Percentiles rank a stretch among this genome's conserved stretches.
Evolutionary conservation across 1,140 invertebrate genomes (phyloP).

Genomic region (Leptoteleia sp.): DNA sequence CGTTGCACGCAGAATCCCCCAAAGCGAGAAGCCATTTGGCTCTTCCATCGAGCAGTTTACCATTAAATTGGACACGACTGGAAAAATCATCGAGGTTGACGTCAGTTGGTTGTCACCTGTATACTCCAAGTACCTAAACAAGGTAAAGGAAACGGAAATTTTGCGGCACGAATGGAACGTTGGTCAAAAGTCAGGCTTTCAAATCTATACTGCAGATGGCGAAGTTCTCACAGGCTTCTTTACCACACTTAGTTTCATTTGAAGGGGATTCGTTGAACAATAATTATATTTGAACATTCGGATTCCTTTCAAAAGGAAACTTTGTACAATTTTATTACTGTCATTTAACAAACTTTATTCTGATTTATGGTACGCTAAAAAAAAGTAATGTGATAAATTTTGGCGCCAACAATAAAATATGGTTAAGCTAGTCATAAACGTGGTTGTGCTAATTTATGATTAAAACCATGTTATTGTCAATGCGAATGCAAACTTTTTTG

Average conservation of each 20-base stretch:
- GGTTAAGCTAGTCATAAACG: too few species aligned
- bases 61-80: constrained; percentile 92
- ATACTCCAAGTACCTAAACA: constrained; percentile 86
- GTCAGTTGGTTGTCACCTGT: constrained; percentile 85
- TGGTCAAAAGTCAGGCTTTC: constrained; percentile 24
- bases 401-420: too few species aligned
- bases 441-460: too few species aligned
- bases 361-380: too few species aligned
- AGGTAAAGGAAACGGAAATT: constrained; percentile 80
- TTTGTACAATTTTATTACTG: not conserved
- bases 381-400: too few species aligned
- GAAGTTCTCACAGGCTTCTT: constrained; percentile 20
- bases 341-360: too few species aligned
- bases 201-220: constrained; percentile 30
- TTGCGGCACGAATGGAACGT: not conserved
- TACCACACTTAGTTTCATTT: not conserved
- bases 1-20: constrained; percentile 91
- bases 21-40: constrained; percentile 89
- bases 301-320: constrained; percentile 6
- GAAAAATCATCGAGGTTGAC: constrained; percentile 91
- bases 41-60: constrained; percentile 92
- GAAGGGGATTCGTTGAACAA: not conserved
- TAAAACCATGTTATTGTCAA: too few species aligned
- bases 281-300: not conserved
- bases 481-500: too few species aligned